Evolutionary conservation across 2,797 vertebrate species (phyloP).

Genomic region (Zenarchopterus dispar): DNA sequence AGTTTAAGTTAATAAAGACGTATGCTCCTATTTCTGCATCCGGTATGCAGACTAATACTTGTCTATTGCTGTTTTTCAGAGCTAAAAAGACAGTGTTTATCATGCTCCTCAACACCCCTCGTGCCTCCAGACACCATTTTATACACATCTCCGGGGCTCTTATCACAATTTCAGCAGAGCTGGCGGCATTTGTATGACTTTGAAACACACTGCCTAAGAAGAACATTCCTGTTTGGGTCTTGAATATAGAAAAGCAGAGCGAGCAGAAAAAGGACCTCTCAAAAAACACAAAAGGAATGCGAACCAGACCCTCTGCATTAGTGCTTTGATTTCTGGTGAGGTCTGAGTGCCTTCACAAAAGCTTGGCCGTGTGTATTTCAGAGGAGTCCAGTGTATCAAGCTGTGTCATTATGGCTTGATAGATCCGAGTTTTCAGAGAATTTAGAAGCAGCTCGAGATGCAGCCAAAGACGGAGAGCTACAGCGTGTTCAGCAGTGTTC

Average conservation of each 20-base stretch:
- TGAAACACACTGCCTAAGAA: constrained; percentile 60
- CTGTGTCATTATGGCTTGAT: constrained; percentile 63
- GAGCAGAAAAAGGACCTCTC: constrained; percentile 14
- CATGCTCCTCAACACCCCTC: constrained; percentile 43
- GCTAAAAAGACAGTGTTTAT: constrained; percentile 40
- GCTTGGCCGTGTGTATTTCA: constrained; percentile 35
- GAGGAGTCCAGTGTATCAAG: constrained; percentile 58
- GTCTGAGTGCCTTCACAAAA: constrained; percentile 52
- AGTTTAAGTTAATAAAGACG: constrained; percentile 2
- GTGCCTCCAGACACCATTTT: constrained; percentile 43
- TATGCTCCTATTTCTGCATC: neutral
- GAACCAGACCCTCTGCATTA: constrained; percentile 44
- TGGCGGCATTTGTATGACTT: constrained; percentile 54
- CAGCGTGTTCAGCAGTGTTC: constrained; percentile 52
- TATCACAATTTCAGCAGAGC: constrained; percentile 54
- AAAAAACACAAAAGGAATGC: constrained; percentile 20
- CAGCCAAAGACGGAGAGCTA: constrained; percentile 63
- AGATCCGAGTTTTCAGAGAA: constrained; percentile 56
- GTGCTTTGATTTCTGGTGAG: constrained; percentile 55
- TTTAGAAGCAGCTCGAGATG: constrained; percentile 59
- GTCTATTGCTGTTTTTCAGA: constrained; percentile 8
- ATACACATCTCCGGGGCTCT: constrained; percentile 45
- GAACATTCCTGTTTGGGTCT: constrained; percentile 25
- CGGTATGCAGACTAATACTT: constrained; percentile 1
- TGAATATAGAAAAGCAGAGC: constrained; percentile 14